phyloP scores from a whole-genome alignment of 2,797 vertebrate genomes.

The Artibeus jamaicensis region DNA sequence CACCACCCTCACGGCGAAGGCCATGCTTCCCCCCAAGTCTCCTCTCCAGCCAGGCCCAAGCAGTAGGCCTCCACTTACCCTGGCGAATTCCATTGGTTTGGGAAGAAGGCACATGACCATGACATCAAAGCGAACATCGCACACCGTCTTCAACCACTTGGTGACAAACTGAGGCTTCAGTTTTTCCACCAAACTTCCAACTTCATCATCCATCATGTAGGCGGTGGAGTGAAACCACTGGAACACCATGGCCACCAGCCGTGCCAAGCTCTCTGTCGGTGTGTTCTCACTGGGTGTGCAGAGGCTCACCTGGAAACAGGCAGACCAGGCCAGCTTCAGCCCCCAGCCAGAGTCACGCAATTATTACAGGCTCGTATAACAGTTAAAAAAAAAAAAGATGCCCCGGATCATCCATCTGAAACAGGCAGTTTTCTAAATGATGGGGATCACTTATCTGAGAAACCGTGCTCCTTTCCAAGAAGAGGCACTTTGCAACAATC shows the following conservation, averaged over 20 bases:
- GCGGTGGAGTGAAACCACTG: constrained; percentile 99
- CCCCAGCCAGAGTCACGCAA: neutral
- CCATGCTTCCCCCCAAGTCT: neutral
- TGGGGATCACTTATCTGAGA: neutral
- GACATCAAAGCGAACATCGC: constrained; percentile 97
- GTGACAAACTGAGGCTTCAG: constrained; percentile 99
- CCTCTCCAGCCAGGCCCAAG: neutral
- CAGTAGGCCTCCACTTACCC: constrained; percentile 85
- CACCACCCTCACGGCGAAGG: neutral
- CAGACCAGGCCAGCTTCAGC: constrained; percentile 38
- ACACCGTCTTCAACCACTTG: constrained; percentile 99
- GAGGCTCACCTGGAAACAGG: constrained; percentile 91
- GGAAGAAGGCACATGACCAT: constrained; percentile 99
- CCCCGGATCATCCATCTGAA: neutral
- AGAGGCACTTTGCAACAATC: neutral
- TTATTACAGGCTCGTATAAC: neutral
- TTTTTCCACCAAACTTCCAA: constrained; percentile 98
- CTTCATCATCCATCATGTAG: constrained; percentile 99
- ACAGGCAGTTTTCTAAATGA: neutral
- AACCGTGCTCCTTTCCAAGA: neutral
- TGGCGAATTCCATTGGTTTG: constrained; percentile 98
- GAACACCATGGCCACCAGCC: constrained; percentile 99
- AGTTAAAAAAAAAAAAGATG: neutral
- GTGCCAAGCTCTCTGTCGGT: constrained; percentile 95
- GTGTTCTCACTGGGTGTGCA: constrained; percentile 99